Percentiles rank a stretch among this genome's conserved stretches.
Evolutionary conservation across 2,113 vertebrate genomes (phyloP).

Genomic region (Pygoscelis adeliae): DNA sequence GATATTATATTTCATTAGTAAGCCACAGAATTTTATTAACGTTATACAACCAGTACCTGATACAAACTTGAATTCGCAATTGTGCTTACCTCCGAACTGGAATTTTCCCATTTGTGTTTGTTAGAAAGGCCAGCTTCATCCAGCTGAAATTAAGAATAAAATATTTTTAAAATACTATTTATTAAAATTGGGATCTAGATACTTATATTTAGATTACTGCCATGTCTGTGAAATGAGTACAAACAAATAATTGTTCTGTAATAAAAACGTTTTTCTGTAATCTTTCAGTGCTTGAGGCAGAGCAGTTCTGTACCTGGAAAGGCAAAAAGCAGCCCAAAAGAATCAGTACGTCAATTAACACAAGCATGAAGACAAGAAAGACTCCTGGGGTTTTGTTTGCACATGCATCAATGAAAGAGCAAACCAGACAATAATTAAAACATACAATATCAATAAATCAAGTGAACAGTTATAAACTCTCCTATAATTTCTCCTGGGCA

Average conservation of each 20-base stretch:
- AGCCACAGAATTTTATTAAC: not conserved
- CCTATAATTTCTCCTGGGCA: not conserved
- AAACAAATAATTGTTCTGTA: not conserved
- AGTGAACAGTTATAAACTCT: not conserved
- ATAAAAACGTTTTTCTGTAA: not conserved
- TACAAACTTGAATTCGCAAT: not conserved
- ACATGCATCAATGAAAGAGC: not conserved
- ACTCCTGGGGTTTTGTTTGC: not conserved
- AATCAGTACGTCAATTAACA: not conserved
- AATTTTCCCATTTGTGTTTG: constrained; percentile 95
- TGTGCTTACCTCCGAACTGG: constrained; percentile 92
- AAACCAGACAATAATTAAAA: not conserved
- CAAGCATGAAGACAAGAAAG: not conserved
- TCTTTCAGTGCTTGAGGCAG: not conserved
- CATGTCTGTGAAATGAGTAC: not conserved
- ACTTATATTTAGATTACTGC: not conserved
- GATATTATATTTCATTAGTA: not conserved
- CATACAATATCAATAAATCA: not conserved
- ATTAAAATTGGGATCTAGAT: not conserved
- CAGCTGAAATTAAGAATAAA: constrained; percentile 80
- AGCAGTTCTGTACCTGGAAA: not conserved
- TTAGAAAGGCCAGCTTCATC: constrained; percentile 97
- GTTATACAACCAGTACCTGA: not conserved
- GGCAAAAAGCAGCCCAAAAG: not conserved
- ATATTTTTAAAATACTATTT: not conserved